Percentiles rank a stretch among this genome's conserved stretches.
Conservation (phyloP, 1,140 invertebrate species). For the Adoxophyes honmai region DNA sequence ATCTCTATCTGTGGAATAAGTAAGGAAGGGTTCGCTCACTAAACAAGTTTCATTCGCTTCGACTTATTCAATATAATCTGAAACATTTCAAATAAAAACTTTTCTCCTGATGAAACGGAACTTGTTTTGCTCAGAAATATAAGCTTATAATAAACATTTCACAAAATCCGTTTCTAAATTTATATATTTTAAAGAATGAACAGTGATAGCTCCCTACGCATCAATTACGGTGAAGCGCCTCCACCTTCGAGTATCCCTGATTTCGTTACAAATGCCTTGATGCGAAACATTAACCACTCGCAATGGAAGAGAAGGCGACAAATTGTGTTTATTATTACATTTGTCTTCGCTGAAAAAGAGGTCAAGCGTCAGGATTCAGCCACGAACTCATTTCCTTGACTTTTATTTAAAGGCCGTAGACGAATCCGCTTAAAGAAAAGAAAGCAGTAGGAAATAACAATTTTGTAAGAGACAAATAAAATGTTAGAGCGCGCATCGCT, state of each 20-base stretch:
- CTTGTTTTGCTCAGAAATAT: no score
- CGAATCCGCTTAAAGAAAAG: slow-evolving; percentile 66
- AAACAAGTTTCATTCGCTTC: slow-evolving; percentile 16
- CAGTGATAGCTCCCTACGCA: no score
- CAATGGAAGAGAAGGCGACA: slow-evolving; percentile 22
- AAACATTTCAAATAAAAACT: slow-evolving; percentile 1
- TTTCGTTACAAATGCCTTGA: slow-evolving; percentile 7
- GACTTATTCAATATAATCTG: slow-evolving; percentile 17
- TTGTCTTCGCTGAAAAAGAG: slow-evolving; percentile 39
- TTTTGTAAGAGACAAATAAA: slow-evolving; percentile 72
- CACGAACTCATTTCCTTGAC: slow-evolving; percentile 62
- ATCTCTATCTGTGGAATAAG: background rate
- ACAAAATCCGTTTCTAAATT: no score
- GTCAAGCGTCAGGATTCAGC: slow-evolving; percentile 56
- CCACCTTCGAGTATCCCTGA: background rate
- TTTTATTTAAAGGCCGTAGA: slow-evolving; percentile 58
- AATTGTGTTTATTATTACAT: slow-evolving; percentile 42
- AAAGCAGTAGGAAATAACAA: slow-evolving; percentile 71
- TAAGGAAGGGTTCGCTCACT: slow-evolving; percentile 12
- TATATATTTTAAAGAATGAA: background rate
- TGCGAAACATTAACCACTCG: slow-evolving; percentile 8
- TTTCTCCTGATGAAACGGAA: background rate
- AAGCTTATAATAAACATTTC: no score
- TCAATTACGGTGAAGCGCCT: no score
- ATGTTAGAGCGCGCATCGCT: slow-evolving; percentile 59